A percentile compares a stretch with the other conserved stretches of the same genome.
These are phyloP conservation scores for Diarsia dahlii DNA, from an alignment of 2,888 invertebrate genomes.

Conservation along the genomic window DNA sequence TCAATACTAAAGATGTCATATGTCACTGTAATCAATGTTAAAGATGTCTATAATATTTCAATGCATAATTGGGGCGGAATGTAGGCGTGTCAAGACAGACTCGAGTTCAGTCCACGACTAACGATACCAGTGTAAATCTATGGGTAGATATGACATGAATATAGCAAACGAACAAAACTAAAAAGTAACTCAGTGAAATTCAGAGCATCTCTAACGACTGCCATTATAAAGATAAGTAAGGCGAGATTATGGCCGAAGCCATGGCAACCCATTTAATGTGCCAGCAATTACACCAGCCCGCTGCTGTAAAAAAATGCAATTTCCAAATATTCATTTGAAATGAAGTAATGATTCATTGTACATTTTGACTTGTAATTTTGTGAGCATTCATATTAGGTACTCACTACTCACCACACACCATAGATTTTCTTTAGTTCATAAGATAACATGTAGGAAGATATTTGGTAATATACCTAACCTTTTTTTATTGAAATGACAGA, in stretches of 20 bases:
- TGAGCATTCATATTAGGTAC: background rate
- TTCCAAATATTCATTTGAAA: slow-evolving; percentile 47
- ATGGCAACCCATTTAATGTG: slow-evolving; percentile 54
- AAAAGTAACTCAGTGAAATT: slow-evolving; percentile 64
- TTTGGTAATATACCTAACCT: too few relatives aligned
- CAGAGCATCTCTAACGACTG: slow-evolving; percentile 65
- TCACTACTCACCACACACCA: background rate
- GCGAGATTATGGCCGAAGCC: slow-evolving; percentile 63
- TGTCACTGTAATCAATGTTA: too few relatives aligned
- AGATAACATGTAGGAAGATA: too few relatives aligned
- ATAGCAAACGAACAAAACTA: slow-evolving; percentile 48
- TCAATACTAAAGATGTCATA: too few relatives aligned
- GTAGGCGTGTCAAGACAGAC: too few relatives aligned
- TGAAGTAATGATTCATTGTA: slow-evolving; percentile 20
- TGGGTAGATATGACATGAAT: slow-evolving; percentile 2
- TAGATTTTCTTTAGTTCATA: background rate
- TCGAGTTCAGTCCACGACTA: too few relatives aligned
- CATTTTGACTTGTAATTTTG: slow-evolving; percentile 6
- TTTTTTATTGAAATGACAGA: too few relatives aligned
- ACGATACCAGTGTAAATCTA: background rate
- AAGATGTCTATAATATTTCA: too few relatives aligned
- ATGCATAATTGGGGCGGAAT: too few relatives aligned
- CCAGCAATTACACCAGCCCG: slow-evolving; percentile 46
- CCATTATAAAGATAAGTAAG: slow-evolving; percentile 70
- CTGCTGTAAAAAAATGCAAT: slow-evolving; percentile 54